A percentile compares a stretch with the other conserved stretches of the same genome.
Conservation (phyloP, 2,888 invertebrate species). For the Antheraea assamensis region DNA sequence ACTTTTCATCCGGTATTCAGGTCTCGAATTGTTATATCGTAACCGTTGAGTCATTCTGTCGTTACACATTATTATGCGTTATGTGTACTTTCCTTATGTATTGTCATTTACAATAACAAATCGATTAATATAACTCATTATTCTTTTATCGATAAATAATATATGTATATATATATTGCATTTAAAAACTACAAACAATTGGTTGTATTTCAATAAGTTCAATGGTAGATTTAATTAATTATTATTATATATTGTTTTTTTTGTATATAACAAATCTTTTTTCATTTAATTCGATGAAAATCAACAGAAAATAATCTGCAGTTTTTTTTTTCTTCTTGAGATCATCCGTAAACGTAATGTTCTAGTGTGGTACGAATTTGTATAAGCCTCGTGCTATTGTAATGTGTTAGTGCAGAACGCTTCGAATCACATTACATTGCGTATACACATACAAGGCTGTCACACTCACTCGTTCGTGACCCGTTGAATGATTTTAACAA, state of each 20-base stretch:
- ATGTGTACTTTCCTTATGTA: slow-evolving; percentile 19
- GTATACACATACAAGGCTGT: slow-evolving; percentile 67
- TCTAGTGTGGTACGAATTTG: not conserved
- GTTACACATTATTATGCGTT: slow-evolving; percentile 12
- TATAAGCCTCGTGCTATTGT: slow-evolving; percentile 27
- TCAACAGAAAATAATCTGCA: not conserved
- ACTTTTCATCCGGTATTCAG: slow-evolving; percentile 74
- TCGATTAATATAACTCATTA: not conserved
- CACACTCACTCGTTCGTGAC: slow-evolving; percentile 79
- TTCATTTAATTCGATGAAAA: not conserved
- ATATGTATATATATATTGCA: too few species aligned
- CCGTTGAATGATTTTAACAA: slow-evolving; percentile 76
- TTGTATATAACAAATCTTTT: not conserved
- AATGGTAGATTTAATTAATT: not conserved
- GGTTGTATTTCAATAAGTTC: too few species aligned
- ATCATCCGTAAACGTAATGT: not conserved
- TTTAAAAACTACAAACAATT: too few species aligned
- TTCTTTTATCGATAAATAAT: too few species aligned
- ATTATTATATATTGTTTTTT: not conserved
- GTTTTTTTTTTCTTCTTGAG: not conserved
- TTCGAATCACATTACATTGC: slow-evolving; percentile 60
- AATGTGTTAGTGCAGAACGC: slow-evolving; percentile 56
- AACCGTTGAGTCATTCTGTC: slow-evolving; percentile 67
- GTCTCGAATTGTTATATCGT: slow-evolving; percentile 73
- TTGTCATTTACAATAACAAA: not conserved